Percentiles rank a stretch among this genome's conserved stretches.
These are phyloP conservation scores for Microcebus ravelobensis DNA, from an alignment of 2,113 vertebrate species.

Conservation along the genomic window DNA sequence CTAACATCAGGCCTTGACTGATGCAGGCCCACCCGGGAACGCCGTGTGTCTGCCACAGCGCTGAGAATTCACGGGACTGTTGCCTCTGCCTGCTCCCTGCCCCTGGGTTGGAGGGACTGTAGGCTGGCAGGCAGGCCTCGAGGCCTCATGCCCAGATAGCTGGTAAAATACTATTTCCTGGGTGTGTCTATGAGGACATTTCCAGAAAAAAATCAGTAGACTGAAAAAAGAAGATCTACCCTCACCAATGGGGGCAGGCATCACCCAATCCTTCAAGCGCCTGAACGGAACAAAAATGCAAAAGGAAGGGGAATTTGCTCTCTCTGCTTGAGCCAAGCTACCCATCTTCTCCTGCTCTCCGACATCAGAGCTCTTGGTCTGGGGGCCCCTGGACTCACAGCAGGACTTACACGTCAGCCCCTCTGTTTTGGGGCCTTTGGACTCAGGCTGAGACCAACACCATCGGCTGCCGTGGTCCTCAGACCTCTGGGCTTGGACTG, in stretches of 20 bases:
- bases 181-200: not conserved
- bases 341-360: not conserved
- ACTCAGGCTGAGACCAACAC: not conserved
- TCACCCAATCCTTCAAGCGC: not conserved
- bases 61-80: not conserved
- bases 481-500: too few relatives aligned
- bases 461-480: not conserved
- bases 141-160: not conserved
- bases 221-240: not conserved
- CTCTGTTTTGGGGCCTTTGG: not conserved
- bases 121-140: not conserved
- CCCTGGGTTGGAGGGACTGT: not conserved
- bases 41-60: not conserved
- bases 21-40: not conserved
- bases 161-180: not conserved
- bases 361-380: not conserved
- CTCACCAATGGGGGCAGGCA: too few relatives aligned
- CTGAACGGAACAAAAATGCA: not conserved
- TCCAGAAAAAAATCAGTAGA: not conserved
- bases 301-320: not conserved
- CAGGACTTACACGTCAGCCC: not conserved
- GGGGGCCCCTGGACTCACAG: not conserved
- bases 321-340: not conserved
- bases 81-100: not conserved
- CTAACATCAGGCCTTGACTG: not conserved